These are phyloP conservation scores for Phymatocera aterrima DNA, from an alignment of 2,888 invertebrate species.

Conservation along the genomic window DNA sequence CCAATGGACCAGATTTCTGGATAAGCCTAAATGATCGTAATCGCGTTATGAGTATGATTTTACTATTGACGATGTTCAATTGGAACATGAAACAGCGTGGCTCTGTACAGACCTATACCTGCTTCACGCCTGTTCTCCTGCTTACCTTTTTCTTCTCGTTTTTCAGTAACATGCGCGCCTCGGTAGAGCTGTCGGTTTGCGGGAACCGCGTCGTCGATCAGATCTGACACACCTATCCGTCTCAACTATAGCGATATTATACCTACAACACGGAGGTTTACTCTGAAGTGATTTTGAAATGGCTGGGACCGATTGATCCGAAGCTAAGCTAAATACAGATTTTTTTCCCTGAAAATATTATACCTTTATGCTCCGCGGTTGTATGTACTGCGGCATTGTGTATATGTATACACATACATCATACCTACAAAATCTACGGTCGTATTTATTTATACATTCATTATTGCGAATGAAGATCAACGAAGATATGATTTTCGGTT, in stretches of 20 bases:
- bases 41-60: too few relatives aligned
- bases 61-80: too few relatives aligned
- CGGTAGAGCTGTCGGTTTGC: slow-evolving; percentile 33
- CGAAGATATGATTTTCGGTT: too few relatives aligned
- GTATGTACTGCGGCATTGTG: background rate
- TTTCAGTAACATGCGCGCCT: background rate
- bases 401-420: background rate
- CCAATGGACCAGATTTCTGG: too few relatives aligned
- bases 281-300: slow-evolving; percentile 6
- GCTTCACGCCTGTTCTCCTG: too few relatives aligned
- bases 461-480: too few relatives aligned
- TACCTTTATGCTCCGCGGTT: background rate
- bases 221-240: slow-evolving; percentile 27
- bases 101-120: too few relatives aligned
- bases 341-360: background rate
- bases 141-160: background rate
- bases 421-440: too few relatives aligned
- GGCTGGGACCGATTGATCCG: background rate
- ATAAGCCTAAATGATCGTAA: too few relatives aligned
- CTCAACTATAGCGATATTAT: background rate
- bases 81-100: too few relatives aligned
- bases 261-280: background rate
- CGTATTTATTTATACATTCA: too few relatives aligned
- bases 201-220: slow-evolving; percentile 20
- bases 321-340: background rate